Base-by-base conservation (phyloP, 2,113 vertebrate species). In the Myotis lucifugus region DNA sequence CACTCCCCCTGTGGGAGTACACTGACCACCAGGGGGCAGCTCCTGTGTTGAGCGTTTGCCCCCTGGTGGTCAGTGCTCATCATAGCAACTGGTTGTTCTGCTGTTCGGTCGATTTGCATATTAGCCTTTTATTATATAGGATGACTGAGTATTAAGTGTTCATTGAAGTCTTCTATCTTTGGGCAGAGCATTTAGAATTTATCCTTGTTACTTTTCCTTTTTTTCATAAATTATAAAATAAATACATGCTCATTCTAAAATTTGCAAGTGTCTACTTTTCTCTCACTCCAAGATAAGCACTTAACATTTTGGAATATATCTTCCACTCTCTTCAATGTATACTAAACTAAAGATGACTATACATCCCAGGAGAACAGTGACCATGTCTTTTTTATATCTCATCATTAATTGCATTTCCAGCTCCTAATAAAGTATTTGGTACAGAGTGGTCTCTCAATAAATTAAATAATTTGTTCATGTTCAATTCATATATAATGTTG, bases 151-250 rank as follows among this genome's bases (percentile, higher is more conserved):
- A 66, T 77, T 94, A 25, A 70, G 23, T 54, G 34, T 64, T 77
- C 85, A 52, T 0, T 85, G 34, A 77, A 77, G 56, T 40, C 29
- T 11, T 61, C 23, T 32, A 34, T 70, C 64, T 96, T 72, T 88
- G n/a, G 2, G n/a, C n/a, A 82, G n/a, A 72, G 15, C 46, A 96
- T 73, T 92, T 88, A 78, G 66, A 79, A 77, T 69, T 70, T 74
- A 85, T 50, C 3, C 54, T 48, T 5, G 17, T 32, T 11, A 64
- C 59, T 32, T 61, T 25, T 40, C 61, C 46, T 21, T 42, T 73
- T 67, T 61, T 95, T 83, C 61, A 7, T 46, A 94, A 94, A 91
- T 72, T 54, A 66, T 67, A 46, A 93, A 90, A 90, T 34, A 86
- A 91, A 90, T 14, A 67, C 8, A 69, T 9, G n/a, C 25, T 73